Evolutionary conservation across 2,888 invertebrate genomes (phyloP).

Genomic region (Cataglyphis albicans): DNA sequence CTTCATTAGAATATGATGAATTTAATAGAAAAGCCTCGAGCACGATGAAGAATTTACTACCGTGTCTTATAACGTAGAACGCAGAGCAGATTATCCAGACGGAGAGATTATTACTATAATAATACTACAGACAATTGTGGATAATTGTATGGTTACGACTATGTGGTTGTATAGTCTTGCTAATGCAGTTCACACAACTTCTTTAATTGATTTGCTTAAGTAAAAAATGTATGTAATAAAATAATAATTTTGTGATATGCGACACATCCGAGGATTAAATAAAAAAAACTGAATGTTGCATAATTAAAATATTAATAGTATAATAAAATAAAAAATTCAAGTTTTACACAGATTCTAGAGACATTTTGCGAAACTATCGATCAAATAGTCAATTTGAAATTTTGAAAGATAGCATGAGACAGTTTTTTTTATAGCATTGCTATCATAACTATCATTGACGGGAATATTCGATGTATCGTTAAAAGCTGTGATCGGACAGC

Average conservation of each 20-base stretch:
- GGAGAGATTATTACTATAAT: background rate
- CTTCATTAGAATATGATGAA: conserved; percentile 66
- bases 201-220: conserved; percentile 9
- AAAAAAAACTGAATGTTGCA: background rate
- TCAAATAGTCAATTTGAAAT: conserved; percentile 6
- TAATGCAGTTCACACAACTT: conserved; percentile 15
- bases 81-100: background rate
- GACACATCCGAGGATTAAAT: background rate
- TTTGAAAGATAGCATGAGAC: background rate
- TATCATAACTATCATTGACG: conserved; percentile 33
- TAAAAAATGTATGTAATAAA: background rate
- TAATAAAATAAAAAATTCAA: background rate
- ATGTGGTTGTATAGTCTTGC: background rate
- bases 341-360: background rate
- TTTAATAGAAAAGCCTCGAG: conserved; percentile 3
- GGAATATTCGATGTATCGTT: conserved; percentile 51
- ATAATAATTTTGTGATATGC: too few relatives aligned
- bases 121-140: background rate
- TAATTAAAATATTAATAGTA: background rate
- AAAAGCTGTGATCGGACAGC: conserved; percentile 36
- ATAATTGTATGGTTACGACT: conserved; percentile 1
- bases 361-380: background rate
- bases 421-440: background rate
- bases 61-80: background rate
- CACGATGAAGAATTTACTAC: conserved; percentile 2